Evolutionary conservation across 2,797 vertebrate species (phyloP).

Genomic region (Microctenopoma lineatum): DNA sequence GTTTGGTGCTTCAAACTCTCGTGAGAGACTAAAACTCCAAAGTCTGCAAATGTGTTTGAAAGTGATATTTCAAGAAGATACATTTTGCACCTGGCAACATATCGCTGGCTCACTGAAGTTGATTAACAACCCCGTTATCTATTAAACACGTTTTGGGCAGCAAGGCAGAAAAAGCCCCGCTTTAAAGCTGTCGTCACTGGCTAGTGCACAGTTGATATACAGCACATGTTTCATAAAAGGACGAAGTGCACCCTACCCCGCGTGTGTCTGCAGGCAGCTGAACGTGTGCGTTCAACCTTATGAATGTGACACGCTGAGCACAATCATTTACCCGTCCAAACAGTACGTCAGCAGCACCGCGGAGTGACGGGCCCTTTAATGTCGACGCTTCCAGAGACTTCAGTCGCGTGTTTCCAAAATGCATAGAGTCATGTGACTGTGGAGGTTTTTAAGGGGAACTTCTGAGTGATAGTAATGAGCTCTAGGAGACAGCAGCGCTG

Average conservation of each 20-base stretch:
- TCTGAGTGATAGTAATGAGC: conserved; percentile 83
- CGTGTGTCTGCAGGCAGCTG: conserved; percentile 6
- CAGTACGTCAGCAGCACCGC: conserved; percentile 26
- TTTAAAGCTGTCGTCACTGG: not conserved
- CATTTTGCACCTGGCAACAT: not conserved
- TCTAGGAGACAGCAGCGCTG: conserved; percentile 67
- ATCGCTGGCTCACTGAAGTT: conserved; percentile 4
- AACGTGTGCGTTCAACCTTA: not conserved
- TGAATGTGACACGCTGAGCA: conserved; percentile 8
- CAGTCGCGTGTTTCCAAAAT: conserved; percentile 45
- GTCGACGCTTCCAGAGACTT: conserved; percentile 43
- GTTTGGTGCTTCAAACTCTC: not conserved
- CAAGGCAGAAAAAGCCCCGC: not conserved
- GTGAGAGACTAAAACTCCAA: not conserved
- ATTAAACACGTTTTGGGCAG: not conserved
- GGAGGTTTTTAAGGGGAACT: conserved; percentile 52
- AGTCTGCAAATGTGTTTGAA: not conserved
- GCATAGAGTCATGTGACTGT: conserved; percentile 42
- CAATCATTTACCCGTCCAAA: conserved; percentile 62
- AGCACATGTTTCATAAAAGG: not conserved
- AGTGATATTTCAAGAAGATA: not conserved
- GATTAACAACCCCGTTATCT: conserved; percentile 3
- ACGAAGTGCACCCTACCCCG: not conserved
- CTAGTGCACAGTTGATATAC: not conserved
- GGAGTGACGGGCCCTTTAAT: conserved; percentile 53